phyloP scores from a whole-genome alignment of 2,113 vertebrate species.

The Furnarius figulus region DNA sequence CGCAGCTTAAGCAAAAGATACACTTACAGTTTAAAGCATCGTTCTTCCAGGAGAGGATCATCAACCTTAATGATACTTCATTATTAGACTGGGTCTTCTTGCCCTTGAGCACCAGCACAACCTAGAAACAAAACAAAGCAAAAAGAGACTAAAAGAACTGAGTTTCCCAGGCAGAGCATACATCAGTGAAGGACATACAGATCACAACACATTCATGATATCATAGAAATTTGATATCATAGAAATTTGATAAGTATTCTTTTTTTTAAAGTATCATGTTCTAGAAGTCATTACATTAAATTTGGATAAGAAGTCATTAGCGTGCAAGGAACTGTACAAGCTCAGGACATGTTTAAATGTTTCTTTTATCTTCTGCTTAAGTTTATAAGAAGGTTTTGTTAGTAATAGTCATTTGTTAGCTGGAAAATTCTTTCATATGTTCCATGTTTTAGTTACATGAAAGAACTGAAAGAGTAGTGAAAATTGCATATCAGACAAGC shows the following conservation, averaged over 20 bases:
- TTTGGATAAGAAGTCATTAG: not conserved
- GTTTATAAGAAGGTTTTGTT: not conserved
- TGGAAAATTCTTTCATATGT: not conserved
- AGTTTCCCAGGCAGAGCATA: not conserved
- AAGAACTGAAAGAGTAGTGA: not conserved
- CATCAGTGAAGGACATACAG: not conserved
- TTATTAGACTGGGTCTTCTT: not conserved
- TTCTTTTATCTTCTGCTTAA: not conserved
- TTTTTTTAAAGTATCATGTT: not conserved
- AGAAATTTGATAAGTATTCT: not conserved
- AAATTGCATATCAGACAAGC: not conserved
- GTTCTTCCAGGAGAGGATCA: not conserved
- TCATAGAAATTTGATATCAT: not conserved
- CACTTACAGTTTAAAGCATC: not conserved
- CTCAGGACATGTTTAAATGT: not conserved
- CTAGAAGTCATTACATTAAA: not conserved
- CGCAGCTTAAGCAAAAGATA: not conserved
- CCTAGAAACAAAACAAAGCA: not conserved
- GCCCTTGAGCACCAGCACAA: not conserved
- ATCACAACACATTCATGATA: rapidly evolving
- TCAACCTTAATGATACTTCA: not conserved
- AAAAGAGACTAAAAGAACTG: not conserved
- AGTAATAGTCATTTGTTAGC: not conserved
- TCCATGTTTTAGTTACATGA: not conserved
- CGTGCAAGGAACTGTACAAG: not conserved